These are phyloP conservation scores for Sarcoramphus papa DNA, from an alignment of 2,797 vertebrate species.

Conservation along the genomic window DNA sequence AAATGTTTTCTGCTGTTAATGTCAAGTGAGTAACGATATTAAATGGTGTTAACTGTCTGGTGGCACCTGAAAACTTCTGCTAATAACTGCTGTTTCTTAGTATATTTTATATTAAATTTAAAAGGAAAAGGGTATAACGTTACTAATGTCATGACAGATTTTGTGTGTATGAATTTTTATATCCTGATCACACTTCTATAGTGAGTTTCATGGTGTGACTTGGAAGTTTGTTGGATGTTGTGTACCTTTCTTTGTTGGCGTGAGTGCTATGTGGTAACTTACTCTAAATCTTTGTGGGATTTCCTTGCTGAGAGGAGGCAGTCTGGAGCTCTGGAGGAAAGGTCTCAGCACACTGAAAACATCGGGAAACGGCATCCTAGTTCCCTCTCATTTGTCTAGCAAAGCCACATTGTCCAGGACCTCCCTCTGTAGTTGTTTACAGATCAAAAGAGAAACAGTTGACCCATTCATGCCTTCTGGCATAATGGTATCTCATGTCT, in stretches of 20 bases:
- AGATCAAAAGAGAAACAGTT: constrained; percentile 1
- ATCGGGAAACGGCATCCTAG: not conserved
- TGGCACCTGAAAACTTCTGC: not conserved
- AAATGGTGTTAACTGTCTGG: not conserved
- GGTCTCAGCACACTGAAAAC: not conserved
- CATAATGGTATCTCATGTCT: not conserved
- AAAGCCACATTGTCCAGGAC: not conserved
- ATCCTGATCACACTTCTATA: not conserved
- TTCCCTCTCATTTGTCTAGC: not conserved
- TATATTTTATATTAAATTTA: not conserved
- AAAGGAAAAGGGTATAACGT: not conserved
- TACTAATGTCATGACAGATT: not conserved
- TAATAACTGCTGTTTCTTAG: not conserved
- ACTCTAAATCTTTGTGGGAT: not conserved
- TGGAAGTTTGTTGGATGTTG: not conserved
- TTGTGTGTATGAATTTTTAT: not conserved
- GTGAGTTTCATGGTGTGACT: not conserved
- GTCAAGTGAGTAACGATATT: not conserved
- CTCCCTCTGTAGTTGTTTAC: not conserved
- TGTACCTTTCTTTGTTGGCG: not conserved
- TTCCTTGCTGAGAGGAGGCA: not conserved
- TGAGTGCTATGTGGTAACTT: not conserved
- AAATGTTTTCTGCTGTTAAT: not conserved
- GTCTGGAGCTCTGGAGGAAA: not conserved
- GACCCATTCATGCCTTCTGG: not conserved